phyloP scores from a whole-genome alignment of 2,113 vertebrate species.

The Zeus faber region DNA sequence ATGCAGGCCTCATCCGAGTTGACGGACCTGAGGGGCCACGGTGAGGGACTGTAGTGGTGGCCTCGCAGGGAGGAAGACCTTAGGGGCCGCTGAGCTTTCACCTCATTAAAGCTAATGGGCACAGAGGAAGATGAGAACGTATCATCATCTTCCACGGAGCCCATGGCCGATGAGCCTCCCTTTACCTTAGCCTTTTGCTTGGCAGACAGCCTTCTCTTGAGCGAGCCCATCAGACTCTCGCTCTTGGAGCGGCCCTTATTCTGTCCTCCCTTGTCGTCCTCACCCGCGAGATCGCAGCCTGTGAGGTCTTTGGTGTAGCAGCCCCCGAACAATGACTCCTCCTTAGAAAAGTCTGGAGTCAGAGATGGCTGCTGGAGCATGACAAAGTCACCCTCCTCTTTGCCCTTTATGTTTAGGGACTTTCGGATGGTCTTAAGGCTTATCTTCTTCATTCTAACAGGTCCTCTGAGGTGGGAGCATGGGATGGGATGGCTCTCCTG shows the following conservation, averaged over 20 bases:
- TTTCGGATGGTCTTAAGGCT: conserved; percentile 98
- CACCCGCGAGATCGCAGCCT: conserved; percentile 81
- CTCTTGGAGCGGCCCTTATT: conserved; percentile 89
- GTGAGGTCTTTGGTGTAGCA: conserved; percentile 92
- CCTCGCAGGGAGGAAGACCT: conserved; percentile 89
- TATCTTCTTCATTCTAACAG: conserved; percentile 98
- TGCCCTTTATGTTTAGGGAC: conserved; percentile 96
- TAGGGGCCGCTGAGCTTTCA: conserved; percentile 87
- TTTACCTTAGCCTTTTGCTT: conserved; percentile 95
- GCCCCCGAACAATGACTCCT: conserved; percentile 90
- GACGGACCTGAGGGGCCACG: conserved; percentile 91
- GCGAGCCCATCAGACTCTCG: conserved; percentile 93
- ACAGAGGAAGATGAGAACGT: conserved; percentile 91
- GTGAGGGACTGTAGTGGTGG: conserved; percentile 96
- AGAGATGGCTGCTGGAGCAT: conserved; percentile 88
- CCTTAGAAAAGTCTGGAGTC: conserved; percentile 87
- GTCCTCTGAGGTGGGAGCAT: conserved; percentile 69
- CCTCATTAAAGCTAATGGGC: conserved; percentile 89
- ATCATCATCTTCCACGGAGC: conserved; percentile 86
- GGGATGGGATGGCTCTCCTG: conserved; percentile 54
- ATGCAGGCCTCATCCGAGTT: conserved; percentile 93
- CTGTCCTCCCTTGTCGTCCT: conserved; percentile 83
- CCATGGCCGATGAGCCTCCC: conserved; percentile 77
- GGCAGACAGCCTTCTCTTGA: conserved; percentile 91
- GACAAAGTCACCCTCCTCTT: conserved; percentile 95